phyloP scores from a whole-genome alignment of 2,797 vertebrate species.

The Rhodeus uyekii region DNA sequence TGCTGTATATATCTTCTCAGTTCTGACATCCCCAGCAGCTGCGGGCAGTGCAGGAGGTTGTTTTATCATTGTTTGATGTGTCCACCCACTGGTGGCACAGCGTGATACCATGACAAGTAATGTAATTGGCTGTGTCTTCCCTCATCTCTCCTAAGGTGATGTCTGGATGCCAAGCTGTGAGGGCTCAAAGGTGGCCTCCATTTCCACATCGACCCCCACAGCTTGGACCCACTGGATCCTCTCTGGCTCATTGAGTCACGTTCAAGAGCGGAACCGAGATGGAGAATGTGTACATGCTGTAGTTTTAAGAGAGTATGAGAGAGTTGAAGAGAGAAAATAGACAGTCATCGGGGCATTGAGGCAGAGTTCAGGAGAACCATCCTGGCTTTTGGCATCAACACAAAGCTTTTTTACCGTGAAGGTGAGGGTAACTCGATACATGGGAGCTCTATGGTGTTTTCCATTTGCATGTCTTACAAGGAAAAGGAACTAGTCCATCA shows the following conservation, averaged over 20 bases:
- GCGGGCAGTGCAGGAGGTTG: not conserved
- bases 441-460: slow-evolving; percentile 30
- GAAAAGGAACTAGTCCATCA: slow-evolving; percentile 32
- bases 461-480: slow-evolving; percentile 48
- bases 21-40: slow-evolving; percentile 16
- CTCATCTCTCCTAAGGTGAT: slow-evolving; percentile 40
- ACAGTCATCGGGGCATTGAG: slow-evolving; percentile 9
- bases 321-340: slow-evolving; percentile 33
- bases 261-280: slow-evolving; percentile 47
- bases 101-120: slow-evolving; percentile 38
- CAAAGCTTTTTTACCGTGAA: slow-evolving; percentile 44
- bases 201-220: slow-evolving; percentile 45
- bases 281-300: slow-evolving; percentile 11
- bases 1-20: slow-evolving; percentile 30
- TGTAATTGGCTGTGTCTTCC: slow-evolving; percentile 57
- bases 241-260: slow-evolving; percentile 57
- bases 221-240: slow-evolving; percentile 35
- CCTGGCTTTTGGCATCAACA: slow-evolving; percentile 40
- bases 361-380: slow-evolving; percentile 28
- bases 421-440: slow-evolving; percentile 50
- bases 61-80: slow-evolving; percentile 45
- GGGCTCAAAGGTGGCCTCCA: slow-evolving; percentile 50
- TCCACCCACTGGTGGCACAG: slow-evolving; percentile 45
- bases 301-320: slow-evolving; percentile 32
- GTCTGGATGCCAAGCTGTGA: slow-evolving; percentile 25